Base-by-base conservation (phyloP, 1,140 invertebrate species). In the Temnothorax longispinosus region DNA sequence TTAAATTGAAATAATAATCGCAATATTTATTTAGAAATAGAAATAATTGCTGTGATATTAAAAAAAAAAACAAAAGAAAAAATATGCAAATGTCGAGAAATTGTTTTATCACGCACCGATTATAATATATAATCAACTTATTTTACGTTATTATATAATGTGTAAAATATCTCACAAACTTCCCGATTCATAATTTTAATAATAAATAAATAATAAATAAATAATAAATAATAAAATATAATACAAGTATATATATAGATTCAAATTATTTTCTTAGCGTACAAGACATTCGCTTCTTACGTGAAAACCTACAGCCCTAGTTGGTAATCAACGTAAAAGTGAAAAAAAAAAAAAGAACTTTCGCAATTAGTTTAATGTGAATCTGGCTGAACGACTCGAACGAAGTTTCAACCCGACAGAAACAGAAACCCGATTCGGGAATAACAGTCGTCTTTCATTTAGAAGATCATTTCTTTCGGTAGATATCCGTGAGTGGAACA, bases 401-500 rank as follows among this genome's bases (percentile, higher is more conserved):
- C 41, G 15, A 86, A 88, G 77, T 89, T 82, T 56, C 41, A 56
- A 75, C 21, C 32, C 56, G 76, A 86, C 74, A 74, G 76, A 82
- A 89, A 85, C 65, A 71, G 44, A 32, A 72, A 74, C 15, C 35
- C 50, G 38, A 50, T 58, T n/a, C 47, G 74, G 50, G 67, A 82
- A 77, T 78, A 89, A 86, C 75, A 62, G 78, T 89, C 78, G 69
- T 75, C 65, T 78, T 74, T 85, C 87, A 80, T 90, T 90, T 89
- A 71, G 54, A 60, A 67, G 65, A 80, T 90, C 80, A 76, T 90
- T 90, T 78, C 78, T 90, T 89, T 69, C 44, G 10, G 65, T 75
- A 64, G 72, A 71, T 81, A 81, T 87, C 80, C 77, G 62, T 69
- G 2, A 38, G 32, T 32, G 27, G 47, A 81, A 18, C 21, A 60